Evolutionary conservation across 2,888 invertebrate genomes (phyloP).

Genomic region (Myopa testacea): DNA sequence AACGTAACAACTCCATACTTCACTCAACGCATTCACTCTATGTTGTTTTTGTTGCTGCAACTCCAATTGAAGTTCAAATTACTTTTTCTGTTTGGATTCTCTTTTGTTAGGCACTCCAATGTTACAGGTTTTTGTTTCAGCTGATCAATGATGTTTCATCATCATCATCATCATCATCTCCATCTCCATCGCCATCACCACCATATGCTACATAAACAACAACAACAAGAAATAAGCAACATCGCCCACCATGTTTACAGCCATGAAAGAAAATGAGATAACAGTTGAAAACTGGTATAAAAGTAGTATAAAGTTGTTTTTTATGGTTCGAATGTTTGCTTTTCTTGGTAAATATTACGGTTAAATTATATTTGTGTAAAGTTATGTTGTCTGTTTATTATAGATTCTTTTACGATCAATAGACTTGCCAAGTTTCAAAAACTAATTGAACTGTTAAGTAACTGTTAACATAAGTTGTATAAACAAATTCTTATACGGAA

Average conservation of each 20-base stretch:
- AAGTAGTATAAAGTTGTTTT: neutral
- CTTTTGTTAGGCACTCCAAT: neutral
- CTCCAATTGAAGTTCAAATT: constrained; percentile 33
- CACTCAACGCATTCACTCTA: constrained; percentile 2
- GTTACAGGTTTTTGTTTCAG: constrained; percentile 21
- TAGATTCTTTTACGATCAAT: too few relatives aligned
- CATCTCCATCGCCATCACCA: neutral
- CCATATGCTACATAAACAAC: neutral
- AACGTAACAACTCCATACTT: neutral
- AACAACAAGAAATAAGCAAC: neutral
- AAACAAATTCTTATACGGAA: too few relatives aligned
- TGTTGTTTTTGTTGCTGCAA: constrained; percentile 7
- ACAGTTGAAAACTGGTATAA: constrained; percentile 24
- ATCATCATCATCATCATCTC: neutral
- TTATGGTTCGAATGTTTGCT: neutral
- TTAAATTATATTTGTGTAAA: too few relatives aligned
- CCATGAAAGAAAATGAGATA: constrained; percentile 24
- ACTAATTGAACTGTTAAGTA: too few relatives aligned
- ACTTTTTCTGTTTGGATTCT: constrained; percentile 24
- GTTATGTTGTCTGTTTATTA: too few relatives aligned
- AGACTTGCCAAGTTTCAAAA: too few relatives aligned
- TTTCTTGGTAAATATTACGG: too few relatives aligned
- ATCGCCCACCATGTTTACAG: neutral
- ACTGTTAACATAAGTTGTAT: too few relatives aligned
- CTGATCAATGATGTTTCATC: constrained; percentile 13